A percentile compares a stretch with the other conserved stretches of the same genome.
These are phyloP conservation scores for Aspidiotus rigidus DNA, from an alignment of 2,888 invertebrate species.

Conservation along the genomic window DNA sequence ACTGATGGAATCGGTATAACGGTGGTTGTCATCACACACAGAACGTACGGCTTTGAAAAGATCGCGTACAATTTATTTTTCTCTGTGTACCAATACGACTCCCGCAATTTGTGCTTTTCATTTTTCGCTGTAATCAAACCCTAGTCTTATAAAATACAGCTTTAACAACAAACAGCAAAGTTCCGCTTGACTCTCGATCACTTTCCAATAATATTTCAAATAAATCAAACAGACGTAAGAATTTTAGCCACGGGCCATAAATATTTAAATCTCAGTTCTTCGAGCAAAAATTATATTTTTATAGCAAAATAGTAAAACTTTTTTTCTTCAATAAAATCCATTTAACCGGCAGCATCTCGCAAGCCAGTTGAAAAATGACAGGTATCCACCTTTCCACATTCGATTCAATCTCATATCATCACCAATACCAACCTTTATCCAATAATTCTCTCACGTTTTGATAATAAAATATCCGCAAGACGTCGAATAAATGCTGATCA, in stretches of 20 bases:
- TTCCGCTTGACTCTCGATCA: not conserved
- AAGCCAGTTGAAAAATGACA: not conserved
- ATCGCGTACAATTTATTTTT: conserved; percentile 22
- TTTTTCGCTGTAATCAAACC: conserved; percentile 1
- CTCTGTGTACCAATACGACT: conserved; percentile 28
- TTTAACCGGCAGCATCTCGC: no score
- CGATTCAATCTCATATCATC: not conserved
- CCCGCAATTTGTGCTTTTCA: conserved; percentile 4
- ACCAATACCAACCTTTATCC: conserved; percentile 7
- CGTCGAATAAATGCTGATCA: conserved; percentile 21
- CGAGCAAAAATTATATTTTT: no score
- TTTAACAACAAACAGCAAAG: not conserved
- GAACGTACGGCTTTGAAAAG: conserved; percentile 16
- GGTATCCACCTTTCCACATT: not conserved
- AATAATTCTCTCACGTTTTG: conserved; percentile 24
- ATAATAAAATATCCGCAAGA: conserved; percentile 28
- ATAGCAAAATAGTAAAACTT: no score
- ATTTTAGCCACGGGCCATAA: not conserved
- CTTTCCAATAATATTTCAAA: no score
- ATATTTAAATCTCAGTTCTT: no score
- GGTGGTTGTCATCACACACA: conserved; percentile 22
- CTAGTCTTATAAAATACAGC: not conserved
- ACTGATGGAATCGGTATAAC: conserved; percentile 19
- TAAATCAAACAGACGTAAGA: not conserved
- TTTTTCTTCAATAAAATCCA: no score